Conservation (phyloP, 1,140 invertebrate genomes). For the Gryon sp. region DNA sequence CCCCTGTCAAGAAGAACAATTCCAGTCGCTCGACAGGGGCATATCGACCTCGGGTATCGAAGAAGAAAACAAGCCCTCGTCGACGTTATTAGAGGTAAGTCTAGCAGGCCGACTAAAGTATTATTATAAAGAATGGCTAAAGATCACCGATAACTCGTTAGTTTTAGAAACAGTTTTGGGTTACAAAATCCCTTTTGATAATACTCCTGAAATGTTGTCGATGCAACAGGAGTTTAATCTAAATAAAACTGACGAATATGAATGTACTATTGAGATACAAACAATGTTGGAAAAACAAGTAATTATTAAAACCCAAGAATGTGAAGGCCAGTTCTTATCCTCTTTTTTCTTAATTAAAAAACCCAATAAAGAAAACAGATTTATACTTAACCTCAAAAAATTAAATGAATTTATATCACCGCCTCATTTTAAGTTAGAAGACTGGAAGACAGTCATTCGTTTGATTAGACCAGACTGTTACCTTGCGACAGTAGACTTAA, state of each 20-base stretch:
- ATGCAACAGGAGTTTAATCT: too few species aligned
- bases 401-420: not conserved
- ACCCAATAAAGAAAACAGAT: too few species aligned
- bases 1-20: not conserved
- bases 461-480: not conserved
- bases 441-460: not conserved
- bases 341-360: not conserved
- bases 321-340: too few species aligned
- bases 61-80: not conserved
- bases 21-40: not conserved
- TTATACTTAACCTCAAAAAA: not conserved
- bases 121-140: conserved; percentile 12
- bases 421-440: not conserved
- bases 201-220: too few species aligned
- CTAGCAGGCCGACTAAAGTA: conserved; percentile 8
- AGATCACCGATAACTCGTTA: conserved; percentile 9
- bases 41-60: not conserved
- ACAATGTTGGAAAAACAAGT: too few species aligned
- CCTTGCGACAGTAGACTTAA: not conserved
- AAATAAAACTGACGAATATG: too few species aligned
- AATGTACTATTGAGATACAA: not conserved
- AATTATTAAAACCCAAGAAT: too few species aligned
- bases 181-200: conserved; percentile 21
- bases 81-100: conserved; percentile 22
- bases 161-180: conserved; percentile 8